Evolutionary conservation across 1,140 invertebrate species (phyloP).

Genomic region (Thaumatotibia leucotreta): DNA sequence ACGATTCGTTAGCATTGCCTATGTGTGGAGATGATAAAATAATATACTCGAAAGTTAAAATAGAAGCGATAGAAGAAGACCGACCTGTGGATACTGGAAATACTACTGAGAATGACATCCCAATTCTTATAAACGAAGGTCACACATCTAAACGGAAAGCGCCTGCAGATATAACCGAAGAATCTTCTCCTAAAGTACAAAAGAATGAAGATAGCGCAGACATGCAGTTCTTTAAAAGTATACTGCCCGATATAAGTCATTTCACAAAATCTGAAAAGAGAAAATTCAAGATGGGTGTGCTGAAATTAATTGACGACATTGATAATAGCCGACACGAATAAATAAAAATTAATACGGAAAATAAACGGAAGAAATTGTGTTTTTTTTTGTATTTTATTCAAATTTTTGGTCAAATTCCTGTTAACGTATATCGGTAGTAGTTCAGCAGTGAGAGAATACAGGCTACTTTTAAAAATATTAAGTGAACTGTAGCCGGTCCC

Average conservation of each 20-base stretch:
- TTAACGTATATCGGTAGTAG: no score
- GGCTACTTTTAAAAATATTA: no score
- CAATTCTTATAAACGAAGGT: neutral
- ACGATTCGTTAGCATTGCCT: neutral
- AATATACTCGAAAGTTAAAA: neutral
- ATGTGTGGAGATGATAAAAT: neutral
- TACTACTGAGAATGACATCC: neutral
- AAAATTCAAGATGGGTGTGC: conserved; percentile 36
- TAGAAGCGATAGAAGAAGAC: conserved; percentile 15
- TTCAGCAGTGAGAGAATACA: no score
- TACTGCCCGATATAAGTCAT: conserved; percentile 36
- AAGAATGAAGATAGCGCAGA: conserved; percentile 28
- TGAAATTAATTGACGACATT: conserved; percentile 37
- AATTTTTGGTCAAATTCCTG: no score
- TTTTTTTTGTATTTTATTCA: no score
- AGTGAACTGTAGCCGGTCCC: no score
- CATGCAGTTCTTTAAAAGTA: conserved; percentile 41
- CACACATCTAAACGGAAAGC: conserved; percentile 21
- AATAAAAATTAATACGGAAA: neutral
- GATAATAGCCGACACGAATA: conserved; percentile 10
- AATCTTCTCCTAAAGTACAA: neutral
- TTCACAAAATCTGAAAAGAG: conserved; percentile 36
- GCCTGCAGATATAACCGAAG: conserved; percentile 14
- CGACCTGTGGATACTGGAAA: conserved; percentile 9
- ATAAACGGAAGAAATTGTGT: conserved; percentile 21